A percentile compares a stretch with the other conserved stretches of the same genome.
phyloP scores from a whole-genome alignment of 2,113 vertebrate species.

The Leptobrachium ailaonicum region DNA sequence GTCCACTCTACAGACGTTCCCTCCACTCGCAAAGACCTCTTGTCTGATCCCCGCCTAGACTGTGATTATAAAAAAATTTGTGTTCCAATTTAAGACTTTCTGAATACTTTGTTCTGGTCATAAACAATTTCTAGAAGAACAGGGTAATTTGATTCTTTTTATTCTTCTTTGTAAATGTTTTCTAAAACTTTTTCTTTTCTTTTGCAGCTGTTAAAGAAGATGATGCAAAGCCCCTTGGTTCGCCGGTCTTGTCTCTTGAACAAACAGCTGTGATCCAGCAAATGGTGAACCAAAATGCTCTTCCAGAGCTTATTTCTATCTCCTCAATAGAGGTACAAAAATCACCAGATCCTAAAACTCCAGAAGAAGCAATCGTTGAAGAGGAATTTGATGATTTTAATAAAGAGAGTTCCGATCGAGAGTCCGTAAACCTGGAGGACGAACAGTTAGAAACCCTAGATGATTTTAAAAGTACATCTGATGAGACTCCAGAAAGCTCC shows the following conservation, averaged over 20 bases:
- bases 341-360: constrained; percentile 63
- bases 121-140: too few relatives aligned
- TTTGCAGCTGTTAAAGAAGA: constrained; percentile 72
- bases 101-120: too few relatives aligned
- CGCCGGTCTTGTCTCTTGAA: constrained; percentile 64
- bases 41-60: too few relatives aligned
- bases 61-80: too few relatives aligned
- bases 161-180: too few relatives aligned
- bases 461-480: constrained; percentile 62
- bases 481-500: constrained; percentile 66
- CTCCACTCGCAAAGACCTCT: too few relatives aligned
- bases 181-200: constrained; percentile 22
- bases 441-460: constrained; percentile 70
- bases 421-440: constrained; percentile 63
- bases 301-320: constrained; percentile 58
- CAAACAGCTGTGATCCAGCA: constrained; percentile 69
- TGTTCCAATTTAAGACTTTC: too few relatives aligned
- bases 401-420: constrained; percentile 58
- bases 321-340: constrained; percentile 56
- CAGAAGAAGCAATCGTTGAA: constrained; percentile 58
- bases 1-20: too few relatives aligned
- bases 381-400: constrained; percentile 60
- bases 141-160: too few relatives aligned
- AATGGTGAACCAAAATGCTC: constrained; percentile 60
- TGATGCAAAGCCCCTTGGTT: constrained; percentile 63